Base-by-base conservation (phyloP, 2,888 invertebrate species). In the Acronicta aceris region DNA sequence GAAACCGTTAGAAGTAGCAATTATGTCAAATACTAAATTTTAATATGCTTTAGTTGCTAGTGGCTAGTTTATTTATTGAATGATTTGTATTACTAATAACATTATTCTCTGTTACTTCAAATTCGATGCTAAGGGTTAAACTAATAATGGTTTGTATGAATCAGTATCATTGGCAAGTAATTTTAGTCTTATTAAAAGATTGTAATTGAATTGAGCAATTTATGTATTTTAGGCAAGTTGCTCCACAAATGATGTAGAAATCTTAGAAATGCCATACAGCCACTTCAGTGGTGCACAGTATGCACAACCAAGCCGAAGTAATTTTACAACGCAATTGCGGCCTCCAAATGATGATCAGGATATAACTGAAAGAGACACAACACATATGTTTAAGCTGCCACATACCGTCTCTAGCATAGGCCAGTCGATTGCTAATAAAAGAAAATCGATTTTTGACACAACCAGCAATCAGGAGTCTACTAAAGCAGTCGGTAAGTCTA, bases 391-490 rank as follows among this genome's bases (percentile, higher is more conserved):
- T 38, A 83, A 80, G 57, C 42, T 80, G 3, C 82, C 85, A 30
- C 84, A 85, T 54, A 73, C 84, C 36, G 62, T 85, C 4, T 74
- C 84, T n/a, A 74, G 67, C 6, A 69, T 76, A 46, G 84, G 84
- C 1, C 76, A 80, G 13, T 82, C 87, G 42, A 67, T 87, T 30
- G 69, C 82, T 7, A 71, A 56, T 25, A 91, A 88, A 71, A 81
- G 93, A 53, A 90, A 89, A 66, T 88, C 89, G 8, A 73, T 92
- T 51, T 92, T 89, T 71, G 81, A 88, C 25, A 69, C 72, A n/a
- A 65, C 59, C 7, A 64, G 41, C 21, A 70, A 57, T 5, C 79
- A 83, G 16, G 70, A 74, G 13, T 56, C 81, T 5, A 38, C 55
- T 33, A 78, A 54, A 58, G 62, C 71, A 33, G 71, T 59, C 56